phyloP scores from a whole-genome alignment of 2,113 vertebrate genomes.

The Ascaphus truei region DNA sequence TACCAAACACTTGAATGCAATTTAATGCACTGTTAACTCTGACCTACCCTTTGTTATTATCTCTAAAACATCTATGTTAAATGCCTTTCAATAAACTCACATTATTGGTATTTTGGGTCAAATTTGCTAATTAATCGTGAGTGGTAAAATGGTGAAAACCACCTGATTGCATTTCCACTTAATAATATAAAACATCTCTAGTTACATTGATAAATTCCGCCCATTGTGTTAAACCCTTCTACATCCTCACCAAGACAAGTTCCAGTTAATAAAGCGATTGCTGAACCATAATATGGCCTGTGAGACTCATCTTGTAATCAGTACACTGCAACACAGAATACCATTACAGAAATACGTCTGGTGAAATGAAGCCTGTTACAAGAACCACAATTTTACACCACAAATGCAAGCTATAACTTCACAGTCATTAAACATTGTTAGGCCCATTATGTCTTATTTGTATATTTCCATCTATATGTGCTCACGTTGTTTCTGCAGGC shows the following conservation, averaged over 20 bases:
- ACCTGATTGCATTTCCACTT: conserved; percentile 19
- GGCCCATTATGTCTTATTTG: not conserved
- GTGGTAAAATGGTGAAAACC: conserved; percentile 52
- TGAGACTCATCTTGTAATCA: not conserved
- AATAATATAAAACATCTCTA: conserved; percentile 63
- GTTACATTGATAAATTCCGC: conserved; percentile 50
- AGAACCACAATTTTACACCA: not conserved
- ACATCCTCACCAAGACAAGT: not conserved
- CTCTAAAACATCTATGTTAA: too few relatives aligned
- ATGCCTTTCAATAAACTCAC: too few relatives aligned
- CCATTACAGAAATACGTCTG: not conserved
- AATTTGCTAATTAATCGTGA: too few relatives aligned
- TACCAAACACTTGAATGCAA: too few relatives aligned
- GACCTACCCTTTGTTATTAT: too few relatives aligned
- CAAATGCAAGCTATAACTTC: not conserved
- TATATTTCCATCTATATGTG: not conserved
- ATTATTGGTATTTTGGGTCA: too few relatives aligned
- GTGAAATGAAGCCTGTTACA: conserved; percentile 12
- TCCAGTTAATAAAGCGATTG: not conserved
- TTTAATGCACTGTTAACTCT: too few relatives aligned
- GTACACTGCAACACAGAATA: not conserved
- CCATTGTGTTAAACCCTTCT: not conserved
- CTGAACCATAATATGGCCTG: not conserved
- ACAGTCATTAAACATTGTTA: not conserved
- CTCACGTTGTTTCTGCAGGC: too few relatives aligned